Base-by-base conservation (phyloP, 2,797 vertebrate species). In the Limosa lapponica region DNA sequence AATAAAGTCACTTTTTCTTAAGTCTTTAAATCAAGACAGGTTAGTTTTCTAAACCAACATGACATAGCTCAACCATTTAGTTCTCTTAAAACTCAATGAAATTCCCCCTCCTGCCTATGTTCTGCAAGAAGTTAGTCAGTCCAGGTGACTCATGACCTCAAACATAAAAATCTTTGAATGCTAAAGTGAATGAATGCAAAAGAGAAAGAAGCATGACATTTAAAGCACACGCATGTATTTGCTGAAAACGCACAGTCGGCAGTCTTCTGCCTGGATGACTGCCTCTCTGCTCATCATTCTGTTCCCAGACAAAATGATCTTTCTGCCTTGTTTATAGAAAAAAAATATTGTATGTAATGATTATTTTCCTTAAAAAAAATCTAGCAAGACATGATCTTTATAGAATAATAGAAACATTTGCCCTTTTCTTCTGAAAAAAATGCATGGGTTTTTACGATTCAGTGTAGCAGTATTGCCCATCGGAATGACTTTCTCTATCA, bases 381-480 rank as follows among this genome's bases (percentile, higher is more conserved):
- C 57, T 44, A 75, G 17, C 25, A 89, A 72, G 69, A 46, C 14
- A 13, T 27, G 64, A 44, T 77, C 39, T 46, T 57, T 32, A 54
- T 16, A 36, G 27, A 78, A 61, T 13, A 89, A 80, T 89, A 83
- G 87, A 82, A 79, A 72, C 67, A 24, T 34, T 70, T 92, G 37
- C 6, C 88, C 41, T 95, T 94, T 96, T 80, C 70, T 85, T 49
- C 48, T 49, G 34, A 82, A 82, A 90, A 46, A 8, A 44, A 32
- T 28, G 20, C 43, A 48, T 46, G 16, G 23, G 36, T 10, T 89
- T 89, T 77, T 37, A 82, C 0, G 0, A 20, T 77, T 91, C 62
- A 34, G 13, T 8, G 57, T 37, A 62, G 37, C 32, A 57, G 16
- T 8, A 36, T 13, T 77, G 23, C 37, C 48, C 64, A 36, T 48